phyloP scores from a whole-genome alignment of 2,888 invertebrate species.

The Agrypnus murinus region DNA sequence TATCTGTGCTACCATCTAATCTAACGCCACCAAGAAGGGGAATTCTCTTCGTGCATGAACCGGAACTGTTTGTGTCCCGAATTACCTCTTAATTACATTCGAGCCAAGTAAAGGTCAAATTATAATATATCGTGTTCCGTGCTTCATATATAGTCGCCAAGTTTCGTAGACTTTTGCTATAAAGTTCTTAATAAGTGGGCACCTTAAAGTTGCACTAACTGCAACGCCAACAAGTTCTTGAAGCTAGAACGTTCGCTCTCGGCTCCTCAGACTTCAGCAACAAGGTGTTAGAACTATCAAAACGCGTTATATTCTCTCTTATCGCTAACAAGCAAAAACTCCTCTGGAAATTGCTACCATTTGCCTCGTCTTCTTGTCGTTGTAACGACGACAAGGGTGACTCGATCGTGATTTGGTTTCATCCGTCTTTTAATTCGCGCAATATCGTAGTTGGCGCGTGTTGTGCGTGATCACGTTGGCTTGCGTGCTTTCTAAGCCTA shows the following conservation, averaged over 20 bases:
- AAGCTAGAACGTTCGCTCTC: too few relatives aligned
- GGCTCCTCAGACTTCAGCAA: constrained; percentile 15
- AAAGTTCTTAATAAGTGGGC: constrained; percentile 30
- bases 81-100: constrained; percentile 47
- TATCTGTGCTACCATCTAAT: constrained; percentile 40
- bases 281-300: constrained; percentile 33
- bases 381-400: constrained; percentile 42
- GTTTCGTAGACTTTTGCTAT: constrained; percentile 15
- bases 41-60: constrained; percentile 43
- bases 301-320: constrained; percentile 33
- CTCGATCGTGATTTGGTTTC: constrained; percentile 47
- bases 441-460: constrained; percentile 46
- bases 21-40: constrained; percentile 39
- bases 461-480: constrained; percentile 46
- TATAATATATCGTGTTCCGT: constrained; percentile 40
- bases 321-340: constrained; percentile 38
- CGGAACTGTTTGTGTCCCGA: constrained; percentile 46
- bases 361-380: constrained; percentile 40
- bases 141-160: constrained; percentile 28
- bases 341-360: constrained; percentile 35
- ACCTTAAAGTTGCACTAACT: constrained; percentile 31
- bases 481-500: constrained; percentile 44
- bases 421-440: constrained; percentile 50
- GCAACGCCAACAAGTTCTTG: constrained; percentile 4
- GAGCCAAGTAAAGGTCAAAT: constrained; percentile 37